A percentile compares a stretch with the other conserved stretches of the same genome.
phyloP scores from a whole-genome alignment of 2,113 vertebrate genomes.

The Macquaria australasica region DNA sequence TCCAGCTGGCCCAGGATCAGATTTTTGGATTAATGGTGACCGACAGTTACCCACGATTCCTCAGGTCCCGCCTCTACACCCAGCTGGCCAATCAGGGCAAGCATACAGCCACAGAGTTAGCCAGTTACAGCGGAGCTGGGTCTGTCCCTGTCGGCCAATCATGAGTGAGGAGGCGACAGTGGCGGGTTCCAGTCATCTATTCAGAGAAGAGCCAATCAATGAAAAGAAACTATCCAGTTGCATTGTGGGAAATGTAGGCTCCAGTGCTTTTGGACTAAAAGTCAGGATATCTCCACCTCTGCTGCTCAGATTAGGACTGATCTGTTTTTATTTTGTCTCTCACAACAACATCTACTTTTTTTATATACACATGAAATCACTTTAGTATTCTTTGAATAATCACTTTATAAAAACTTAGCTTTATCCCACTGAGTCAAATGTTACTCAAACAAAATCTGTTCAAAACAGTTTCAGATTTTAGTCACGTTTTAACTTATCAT shows the following conservation, averaged over 20 bases:
- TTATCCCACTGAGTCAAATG: not conserved
- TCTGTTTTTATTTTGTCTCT: not conserved
- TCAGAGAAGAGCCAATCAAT: not conserved
- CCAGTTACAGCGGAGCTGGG: slow-evolving; percentile 79
- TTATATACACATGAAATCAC: no score
- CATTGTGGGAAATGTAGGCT: slow-evolving; percentile 25
- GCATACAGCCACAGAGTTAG: slow-evolving; percentile 74
- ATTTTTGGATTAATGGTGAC: slow-evolving; percentile 95
- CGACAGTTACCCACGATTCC: slow-evolving; percentile 95
- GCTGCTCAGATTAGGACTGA: not conserved
- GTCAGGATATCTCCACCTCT: not conserved
- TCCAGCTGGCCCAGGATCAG: slow-evolving; percentile 92
- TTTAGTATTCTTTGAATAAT: not conserved
- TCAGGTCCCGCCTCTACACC: slow-evolving; percentile 91
- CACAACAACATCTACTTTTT: not conserved
- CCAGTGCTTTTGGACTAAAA: not conserved
- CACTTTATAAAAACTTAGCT: not conserved
- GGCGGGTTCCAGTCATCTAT: not conserved
- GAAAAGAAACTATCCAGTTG: not conserved
- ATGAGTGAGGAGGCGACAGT: not conserved
- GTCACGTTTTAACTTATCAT: not conserved
- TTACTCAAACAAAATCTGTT: not conserved
- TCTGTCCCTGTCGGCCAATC: not conserved
- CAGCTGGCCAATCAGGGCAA: slow-evolving; percentile 87
- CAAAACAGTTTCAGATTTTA: not conserved